Conservation (phyloP, 2,888 invertebrate genomes). For the Archips xylosteana region DNA sequence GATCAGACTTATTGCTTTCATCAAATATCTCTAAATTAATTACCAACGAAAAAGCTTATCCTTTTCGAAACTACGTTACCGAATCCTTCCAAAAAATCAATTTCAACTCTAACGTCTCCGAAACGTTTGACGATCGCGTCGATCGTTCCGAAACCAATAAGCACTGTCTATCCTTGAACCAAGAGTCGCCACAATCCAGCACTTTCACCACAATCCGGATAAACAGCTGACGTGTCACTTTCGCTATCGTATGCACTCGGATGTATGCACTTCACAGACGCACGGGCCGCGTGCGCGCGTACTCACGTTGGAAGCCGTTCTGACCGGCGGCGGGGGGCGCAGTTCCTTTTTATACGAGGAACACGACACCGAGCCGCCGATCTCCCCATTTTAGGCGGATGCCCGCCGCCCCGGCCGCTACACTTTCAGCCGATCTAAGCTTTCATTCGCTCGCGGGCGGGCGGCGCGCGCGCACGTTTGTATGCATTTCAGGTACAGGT, state of each 20-base stretch:
- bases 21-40: neutral
- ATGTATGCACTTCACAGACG: constrained; percentile 66
- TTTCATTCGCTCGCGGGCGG: constrained; percentile 76
- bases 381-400: constrained; percentile 86
- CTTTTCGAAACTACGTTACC: neutral
- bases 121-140: constrained; percentile 20
- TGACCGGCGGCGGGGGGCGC: constrained; percentile 92
- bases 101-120: constrained; percentile 6
- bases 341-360: constrained; percentile 92
- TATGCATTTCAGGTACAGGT: constrained; percentile 32
- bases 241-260: constrained; percentile 61
- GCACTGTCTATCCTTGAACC: constrained; percentile 57
- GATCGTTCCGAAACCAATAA: constrained; percentile 33
- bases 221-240: constrained; percentile 64
- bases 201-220: constrained; percentile 66
- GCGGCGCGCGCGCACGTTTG: constrained; percentile 47
- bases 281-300: constrained; percentile 71
- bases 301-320: constrained; percentile 99
- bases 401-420: constrained; percentile 72
- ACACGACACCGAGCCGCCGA: constrained; percentile 88
- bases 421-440: constrained; percentile 82
- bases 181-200: constrained; percentile 52
- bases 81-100: constrained; percentile 1
- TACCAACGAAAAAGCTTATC: neutral
- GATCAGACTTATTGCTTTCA: constrained; percentile 24